Base-by-base conservation (phyloP, 2,113 vertebrate species). In the Siphamia tubifer region DNA sequence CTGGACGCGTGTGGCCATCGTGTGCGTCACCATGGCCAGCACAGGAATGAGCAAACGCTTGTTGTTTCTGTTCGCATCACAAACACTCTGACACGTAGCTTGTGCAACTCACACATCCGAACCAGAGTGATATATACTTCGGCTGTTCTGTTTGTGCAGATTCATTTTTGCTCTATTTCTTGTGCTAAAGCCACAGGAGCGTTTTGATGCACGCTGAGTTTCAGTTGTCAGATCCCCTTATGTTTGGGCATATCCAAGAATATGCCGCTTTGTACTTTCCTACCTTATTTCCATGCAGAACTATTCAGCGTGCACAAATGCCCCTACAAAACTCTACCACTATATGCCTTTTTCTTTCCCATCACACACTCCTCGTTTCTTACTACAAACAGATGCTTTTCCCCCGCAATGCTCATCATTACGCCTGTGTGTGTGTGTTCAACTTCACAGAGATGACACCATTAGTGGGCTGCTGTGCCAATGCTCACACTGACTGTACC, bases 381-480 rank as follows among this genome's bases (percentile, higher is more conserved):
- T 12, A 36, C 55, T 64, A 12, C 71, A 54, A 74, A 53, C 75
- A 49, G 45, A 81, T 60, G 65, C 66, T 53, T 55, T 58, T 28
- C 1, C 25, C 52, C 43, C 8, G 19, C 45, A 35, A 39, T 0
- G 17, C 56, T 81, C 64, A 38, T 68, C 42, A 45, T 61, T n/a
- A n/a, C n/a, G n/a, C n/a, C n/a, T n/a, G 58, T 17, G 39, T 71
- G 47, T 71, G 47, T 39, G 40, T 36, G 56, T 53, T 75, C 69
- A 65, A 63, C 73, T 82, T 84, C 51, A 64, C 54, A 72, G 64
- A 43, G 64, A 52, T 60, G 60, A 70, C 71, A 81, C 62, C 70
- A 60, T 81, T 74, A 66, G 34, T 25, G 16, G 34, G 45, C 44
- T 67, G 66, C 68, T 60, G 49, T 19, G 44, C 10, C 15, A 13